Percentiles rank a stretch among this genome's conserved stretches.
phyloP scores from a whole-genome alignment of 2,888 invertebrate species.

The Orchesellides sinensis region DNA sequence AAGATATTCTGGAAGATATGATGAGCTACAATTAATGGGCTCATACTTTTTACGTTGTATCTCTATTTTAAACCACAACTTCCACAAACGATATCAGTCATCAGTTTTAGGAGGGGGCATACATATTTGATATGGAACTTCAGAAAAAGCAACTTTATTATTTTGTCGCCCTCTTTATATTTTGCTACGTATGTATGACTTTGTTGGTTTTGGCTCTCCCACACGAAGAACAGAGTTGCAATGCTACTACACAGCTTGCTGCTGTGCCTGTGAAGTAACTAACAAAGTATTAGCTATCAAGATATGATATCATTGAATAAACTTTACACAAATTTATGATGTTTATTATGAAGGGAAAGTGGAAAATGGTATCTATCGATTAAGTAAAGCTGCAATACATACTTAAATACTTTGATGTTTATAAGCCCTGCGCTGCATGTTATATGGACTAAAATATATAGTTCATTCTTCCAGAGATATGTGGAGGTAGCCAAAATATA shows the following conservation, averaged over 20 bases:
- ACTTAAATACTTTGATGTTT: too few relatives aligned
- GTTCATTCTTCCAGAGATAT: too few relatives aligned
- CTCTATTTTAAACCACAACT: constrained; percentile 32
- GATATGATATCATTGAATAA: constrained; percentile 59
- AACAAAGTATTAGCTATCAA: constrained; percentile 61
- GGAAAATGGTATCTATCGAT: constrained; percentile 58
- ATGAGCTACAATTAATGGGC: constrained; percentile 43
- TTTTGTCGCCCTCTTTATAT: neutral
- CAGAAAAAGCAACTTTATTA: constrained; percentile 51
- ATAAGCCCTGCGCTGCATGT: too few relatives aligned
- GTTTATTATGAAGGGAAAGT: constrained; percentile 59
- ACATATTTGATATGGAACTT: constrained; percentile 48
- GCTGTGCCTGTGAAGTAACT: constrained; percentile 42
- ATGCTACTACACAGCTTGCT: constrained; percentile 2
- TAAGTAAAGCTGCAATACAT: constrained; percentile 44
- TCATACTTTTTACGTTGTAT: constrained; percentile 30
- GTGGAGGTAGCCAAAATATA: constrained; percentile 50
- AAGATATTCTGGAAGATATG: constrained; percentile 55
- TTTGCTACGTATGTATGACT: neutral
- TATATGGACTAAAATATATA: neutral
- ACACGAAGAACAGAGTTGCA: constrained; percentile 1
- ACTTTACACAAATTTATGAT: constrained; percentile 63
- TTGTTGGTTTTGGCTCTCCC: neutral
- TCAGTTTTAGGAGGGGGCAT: constrained; percentile 53
- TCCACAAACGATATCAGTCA: constrained; percentile 47